Percentiles rank a stretch among this genome's conserved stretches.
Conservation (phyloP, 2,888 invertebrate species). For the Phyllotreta cruciferae region DNA sequence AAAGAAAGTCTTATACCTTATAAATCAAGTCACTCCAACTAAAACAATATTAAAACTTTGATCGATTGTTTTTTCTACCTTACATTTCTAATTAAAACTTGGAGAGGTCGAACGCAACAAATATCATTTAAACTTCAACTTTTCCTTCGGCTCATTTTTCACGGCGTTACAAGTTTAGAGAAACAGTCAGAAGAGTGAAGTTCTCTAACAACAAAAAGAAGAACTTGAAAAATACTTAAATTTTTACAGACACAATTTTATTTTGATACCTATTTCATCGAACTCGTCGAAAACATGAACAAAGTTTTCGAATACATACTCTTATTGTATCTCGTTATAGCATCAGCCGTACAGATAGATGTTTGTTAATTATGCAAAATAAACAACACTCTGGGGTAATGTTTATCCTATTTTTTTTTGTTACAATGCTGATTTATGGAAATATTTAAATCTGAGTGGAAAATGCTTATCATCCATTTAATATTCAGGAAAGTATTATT, state of each 20-base stretch:
- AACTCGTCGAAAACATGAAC: too few species aligned
- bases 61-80: conserved; percentile 3
- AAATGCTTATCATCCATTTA: conserved; percentile 11
- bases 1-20: not conserved
- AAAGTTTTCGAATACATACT: too few species aligned
- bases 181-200: conserved; percentile 1
- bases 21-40: not conserved
- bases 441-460: conserved; percentile 9
- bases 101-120: conserved; percentile 11
- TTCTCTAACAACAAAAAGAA: too few species aligned
- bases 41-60: conserved; percentile 17
- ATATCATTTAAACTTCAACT: conserved; percentile 16
- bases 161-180: conserved; percentile 11
- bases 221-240: too few species aligned
- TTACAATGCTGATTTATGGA: too few species aligned
- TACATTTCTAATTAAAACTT: conserved; percentile 15
- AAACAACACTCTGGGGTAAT: too few species aligned
- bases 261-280: too few species aligned
- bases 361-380: too few species aligned
- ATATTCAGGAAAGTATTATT: conserved; percentile 5
- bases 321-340: too few species aligned
- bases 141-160: conserved; percentile 7
- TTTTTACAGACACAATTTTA: too few species aligned
- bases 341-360: too few species aligned
- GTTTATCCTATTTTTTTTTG: too few species aligned